Base-by-base conservation (phyloP, 2,888 invertebrate genomes). In the Uloborus plumipes region DNA sequence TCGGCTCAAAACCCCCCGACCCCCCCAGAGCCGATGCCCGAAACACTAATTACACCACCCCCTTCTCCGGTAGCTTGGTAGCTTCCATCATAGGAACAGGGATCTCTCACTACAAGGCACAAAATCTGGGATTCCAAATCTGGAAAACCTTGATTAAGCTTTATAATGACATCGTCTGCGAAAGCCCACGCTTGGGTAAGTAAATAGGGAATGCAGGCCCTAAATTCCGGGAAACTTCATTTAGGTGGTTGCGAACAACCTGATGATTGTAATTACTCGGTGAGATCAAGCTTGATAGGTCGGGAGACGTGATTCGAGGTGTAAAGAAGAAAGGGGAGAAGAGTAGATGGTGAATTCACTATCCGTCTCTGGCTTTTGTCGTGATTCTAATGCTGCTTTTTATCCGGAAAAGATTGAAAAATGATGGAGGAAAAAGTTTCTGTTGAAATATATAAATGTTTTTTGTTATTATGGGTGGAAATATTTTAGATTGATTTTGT, bases 131-230 rank as follows among this genome's bases (percentile, higher is more conserved):
- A 58, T 39, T 73, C 73, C 65, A 53, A 67, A 80, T 80, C 80
- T 66, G 73, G 61, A 67, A 74, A 80, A 80, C 80, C 80, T 73
- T 80, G 80, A 80, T 80, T 80, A 74, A 80, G 67, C 71, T 80
- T 74, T 73, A 80, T 80, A 80, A 80, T 69, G 80, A 74, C 73
- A 80, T 80, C 73, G 61, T 49, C 9, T 67, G 26, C n/a, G 74
- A 39, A 31, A 67, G 55, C 31, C 31, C 26, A 51, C 50, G 49
- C 22, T 22, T 20, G 20, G 47, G n/a, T 49, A 47, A 39, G 64
- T 59, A 20, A 26, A 20, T 59, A 59, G 59, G 18, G n/a, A 26
- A 20, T 22, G n/a, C n/a, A 59, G 22, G n/a, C 22, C 18, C 14
- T 22, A 18, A 14, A 20, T 20, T 26, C 20, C 59, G 13, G 59